Conservation (phyloP, 2,888 invertebrate species). For the Tenthredo mesomela region DNA sequence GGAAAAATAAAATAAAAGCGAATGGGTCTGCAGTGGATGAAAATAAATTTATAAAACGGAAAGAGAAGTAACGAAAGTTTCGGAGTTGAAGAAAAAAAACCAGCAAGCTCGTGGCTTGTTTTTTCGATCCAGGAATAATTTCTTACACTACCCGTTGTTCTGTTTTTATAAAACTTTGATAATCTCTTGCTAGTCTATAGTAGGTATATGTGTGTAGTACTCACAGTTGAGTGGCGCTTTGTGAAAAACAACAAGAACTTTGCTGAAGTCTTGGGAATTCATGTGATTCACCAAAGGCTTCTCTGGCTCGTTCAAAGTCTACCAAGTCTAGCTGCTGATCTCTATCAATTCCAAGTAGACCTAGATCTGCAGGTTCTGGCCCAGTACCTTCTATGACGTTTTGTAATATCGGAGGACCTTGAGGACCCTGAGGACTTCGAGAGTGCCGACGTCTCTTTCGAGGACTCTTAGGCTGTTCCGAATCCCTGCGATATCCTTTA, state of each 20-base stretch:
- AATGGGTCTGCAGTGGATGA: background rate
- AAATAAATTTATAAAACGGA: background rate
- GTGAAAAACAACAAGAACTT: constrained; percentile 75
- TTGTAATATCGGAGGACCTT: constrained; percentile 58
- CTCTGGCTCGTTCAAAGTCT: constrained; percentile 69
- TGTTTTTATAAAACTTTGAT: background rate
- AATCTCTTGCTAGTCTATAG: background rate
- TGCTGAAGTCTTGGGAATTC: constrained; percentile 73
- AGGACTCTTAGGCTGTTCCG: constrained; percentile 71
- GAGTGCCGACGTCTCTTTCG: constrained; percentile 71
- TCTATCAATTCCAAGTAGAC: constrained; percentile 70
- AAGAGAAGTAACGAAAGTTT: background rate
- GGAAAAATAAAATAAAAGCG: constrained; percentile 8
- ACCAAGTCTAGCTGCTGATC: constrained; percentile 73
- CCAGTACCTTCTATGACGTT: constrained; percentile 66
- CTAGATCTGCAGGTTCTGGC: constrained; percentile 64
- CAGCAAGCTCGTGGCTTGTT: background rate
- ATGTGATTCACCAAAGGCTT: constrained; percentile 69
- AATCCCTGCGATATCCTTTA: constrained; percentile 69
- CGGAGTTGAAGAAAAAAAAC: background rate
- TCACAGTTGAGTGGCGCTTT: constrained; percentile 74
- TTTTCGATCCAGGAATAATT: background rate
- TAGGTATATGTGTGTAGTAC: constrained; percentile 59
- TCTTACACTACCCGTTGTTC: background rate
- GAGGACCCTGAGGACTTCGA: constrained; percentile 67